Conservation (phyloP, 1,140 invertebrate species). For the Ceratosolen solmsi region DNA sequence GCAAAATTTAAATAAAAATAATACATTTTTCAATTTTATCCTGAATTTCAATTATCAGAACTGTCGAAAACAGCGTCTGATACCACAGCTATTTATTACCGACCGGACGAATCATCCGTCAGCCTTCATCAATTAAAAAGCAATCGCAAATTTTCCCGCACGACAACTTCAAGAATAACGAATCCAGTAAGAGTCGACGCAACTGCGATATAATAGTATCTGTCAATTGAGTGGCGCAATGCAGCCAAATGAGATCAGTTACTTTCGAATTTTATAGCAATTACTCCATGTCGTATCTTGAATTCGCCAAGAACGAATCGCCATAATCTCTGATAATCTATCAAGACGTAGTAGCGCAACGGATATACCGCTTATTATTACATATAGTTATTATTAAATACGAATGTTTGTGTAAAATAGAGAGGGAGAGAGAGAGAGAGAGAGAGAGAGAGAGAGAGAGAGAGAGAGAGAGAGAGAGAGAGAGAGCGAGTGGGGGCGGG, state of each 20-base stretch:
- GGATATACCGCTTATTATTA: no score
- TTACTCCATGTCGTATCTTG: neutral
- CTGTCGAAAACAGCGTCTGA: neutral
- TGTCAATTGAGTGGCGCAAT: no score
- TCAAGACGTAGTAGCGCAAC: no score
- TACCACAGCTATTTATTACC: neutral
- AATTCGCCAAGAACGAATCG: no score
- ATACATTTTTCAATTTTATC: neutral
- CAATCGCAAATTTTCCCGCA: neutral
- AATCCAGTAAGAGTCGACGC: neutral
- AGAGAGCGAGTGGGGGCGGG: no score
- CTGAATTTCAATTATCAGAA: conserved; percentile 7
- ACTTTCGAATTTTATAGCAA: neutral
- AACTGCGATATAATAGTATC: neutral
- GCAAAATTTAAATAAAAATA: neutral
- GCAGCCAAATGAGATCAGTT: neutral
- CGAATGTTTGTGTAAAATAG: no score
- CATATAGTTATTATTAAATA: no score
- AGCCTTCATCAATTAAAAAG: neutral
- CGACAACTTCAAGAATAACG: neutral
- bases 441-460: no score
- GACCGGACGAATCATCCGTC: neutral
- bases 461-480: no score
- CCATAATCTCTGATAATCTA: no score
- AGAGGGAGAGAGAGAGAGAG: no score